Base-by-base conservation (phyloP, 2,797 vertebrate genomes). In the Poecilia gillii region DNA sequence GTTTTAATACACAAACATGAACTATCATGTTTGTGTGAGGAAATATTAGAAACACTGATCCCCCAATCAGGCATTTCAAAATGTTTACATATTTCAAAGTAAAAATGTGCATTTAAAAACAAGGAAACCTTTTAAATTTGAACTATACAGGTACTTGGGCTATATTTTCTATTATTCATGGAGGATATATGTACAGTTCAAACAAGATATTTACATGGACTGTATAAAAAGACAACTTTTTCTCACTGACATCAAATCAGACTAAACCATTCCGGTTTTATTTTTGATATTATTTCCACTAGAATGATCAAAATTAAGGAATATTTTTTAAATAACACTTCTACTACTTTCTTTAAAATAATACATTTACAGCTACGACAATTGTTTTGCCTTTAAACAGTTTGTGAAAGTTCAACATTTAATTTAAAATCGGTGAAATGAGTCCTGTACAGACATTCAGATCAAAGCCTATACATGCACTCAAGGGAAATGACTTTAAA, bases 1-100 rank as follows among this genome's bases (percentile, higher is more conserved):
- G n/a, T 85, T 84, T 90, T 73, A 82, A 79, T 79, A 79, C 72
- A 85, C 73, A 80, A 72, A 77, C 73, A 68, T 77, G 76, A 77
- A 46, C 85, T 70, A 89, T 85, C 78, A 74, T 77, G 75, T 78
- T 68, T 87, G 71, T 46, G 53, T 77, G 83, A 88, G 78, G 77
- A 84, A 81, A 84, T 59, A 62, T 68, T 9, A 86, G 23, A 78
- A 85, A 87, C 73, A 85, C 59, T 74, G 41, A 78, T 62, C 70
- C 85, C 66, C 28, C 59, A 85, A 71, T 76, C 39, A 57, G 59
- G 64, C n/a, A 46, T 83, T 73, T 46, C 39, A 64, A 16, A 77
- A 43, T 20, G n/a, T 74, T 73, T 18, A 55, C 36, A 78, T 64
- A 68, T 73, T 79, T 51, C 66, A 57, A 45, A 39, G 36, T 62